phyloP scores from a whole-genome alignment of 2,797 vertebrate species.

The Ptychobarbus kaznakovi region DNA sequence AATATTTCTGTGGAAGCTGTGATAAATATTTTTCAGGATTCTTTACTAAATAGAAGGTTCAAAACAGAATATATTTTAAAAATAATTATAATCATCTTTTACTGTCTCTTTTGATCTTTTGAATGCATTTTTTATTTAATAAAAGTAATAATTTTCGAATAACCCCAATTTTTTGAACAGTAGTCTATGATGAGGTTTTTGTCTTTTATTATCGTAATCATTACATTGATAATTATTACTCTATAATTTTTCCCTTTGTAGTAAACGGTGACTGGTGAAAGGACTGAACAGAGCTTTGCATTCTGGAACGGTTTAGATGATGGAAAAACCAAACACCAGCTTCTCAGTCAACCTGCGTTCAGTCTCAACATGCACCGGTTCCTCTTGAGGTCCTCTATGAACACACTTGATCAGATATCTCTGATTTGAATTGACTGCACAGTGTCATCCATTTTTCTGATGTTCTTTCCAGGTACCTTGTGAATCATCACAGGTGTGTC shows the following conservation, averaged over 20 bases:
- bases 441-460: not conserved
- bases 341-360: not conserved
- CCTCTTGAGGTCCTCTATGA: not conserved
- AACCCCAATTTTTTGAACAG: not conserved
- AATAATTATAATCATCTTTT: not conserved
- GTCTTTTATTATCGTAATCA: not conserved
- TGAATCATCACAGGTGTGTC: constrained; percentile 15
- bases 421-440: not conserved
- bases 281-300: not conserved
- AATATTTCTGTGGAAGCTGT: not conserved
- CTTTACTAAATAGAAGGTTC: not conserved
- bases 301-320: not conserved
- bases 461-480: constrained; percentile 4
- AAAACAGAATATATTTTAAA: not conserved
- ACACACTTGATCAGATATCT: not conserved
- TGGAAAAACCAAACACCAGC: not conserved
- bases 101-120: not conserved
- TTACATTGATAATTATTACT: not conserved
- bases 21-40: not conserved
- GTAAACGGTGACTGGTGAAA: constrained; percentile 2
- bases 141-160: not conserved
- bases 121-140: not conserved
- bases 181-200: no score
- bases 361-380: not conserved
- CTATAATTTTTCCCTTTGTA: not conserved